A percentile compares a stretch with the other conserved stretches of the same genome.
Evolutionary conservation across 2,113 vertebrate genomes (phyloP).

Genomic region (Hipposideros armiger): DNA sequence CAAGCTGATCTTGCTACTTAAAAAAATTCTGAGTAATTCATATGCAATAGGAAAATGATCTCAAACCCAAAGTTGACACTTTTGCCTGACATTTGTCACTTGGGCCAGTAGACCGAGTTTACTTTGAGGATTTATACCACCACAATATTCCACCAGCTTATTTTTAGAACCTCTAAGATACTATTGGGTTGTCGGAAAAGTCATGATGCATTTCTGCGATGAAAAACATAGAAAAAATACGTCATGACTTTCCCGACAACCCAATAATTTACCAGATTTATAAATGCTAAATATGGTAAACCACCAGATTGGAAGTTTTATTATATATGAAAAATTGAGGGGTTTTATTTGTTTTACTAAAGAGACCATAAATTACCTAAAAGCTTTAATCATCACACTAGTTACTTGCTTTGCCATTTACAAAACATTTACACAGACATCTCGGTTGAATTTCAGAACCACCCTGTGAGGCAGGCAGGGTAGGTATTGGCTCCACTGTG

Average conservation of each 20-base stretch:
- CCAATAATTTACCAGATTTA: background rate
- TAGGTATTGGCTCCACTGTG: background rate
- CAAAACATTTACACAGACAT: background rate
- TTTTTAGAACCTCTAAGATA: conserved; percentile 32
- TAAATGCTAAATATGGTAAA: conserved; percentile 39
- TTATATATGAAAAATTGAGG: background rate
- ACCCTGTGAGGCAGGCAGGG: background rate
- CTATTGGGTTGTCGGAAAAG: background rate
- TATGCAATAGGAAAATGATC: conserved; percentile 6
- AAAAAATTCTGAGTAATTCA: background rate
- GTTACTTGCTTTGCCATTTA: background rate
- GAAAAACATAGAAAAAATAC: too few relatives aligned
- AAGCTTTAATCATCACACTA: background rate
- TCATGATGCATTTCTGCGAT: too few relatives aligned
- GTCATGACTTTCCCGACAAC: too few relatives aligned
- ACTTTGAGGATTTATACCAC: background rate
- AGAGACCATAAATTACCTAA: background rate
- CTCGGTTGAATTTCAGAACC: background rate
- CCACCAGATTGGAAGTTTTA: background rate
- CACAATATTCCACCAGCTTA: background rate
- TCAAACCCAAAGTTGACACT: conserved; percentile 30
- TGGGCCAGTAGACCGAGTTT: background rate
- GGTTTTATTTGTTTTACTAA: background rate
- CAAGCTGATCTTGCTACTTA: background rate
- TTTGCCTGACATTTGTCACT: background rate